Conservation (phyloP, 2,888 invertebrate species). For the Allacma fusca region DNA sequence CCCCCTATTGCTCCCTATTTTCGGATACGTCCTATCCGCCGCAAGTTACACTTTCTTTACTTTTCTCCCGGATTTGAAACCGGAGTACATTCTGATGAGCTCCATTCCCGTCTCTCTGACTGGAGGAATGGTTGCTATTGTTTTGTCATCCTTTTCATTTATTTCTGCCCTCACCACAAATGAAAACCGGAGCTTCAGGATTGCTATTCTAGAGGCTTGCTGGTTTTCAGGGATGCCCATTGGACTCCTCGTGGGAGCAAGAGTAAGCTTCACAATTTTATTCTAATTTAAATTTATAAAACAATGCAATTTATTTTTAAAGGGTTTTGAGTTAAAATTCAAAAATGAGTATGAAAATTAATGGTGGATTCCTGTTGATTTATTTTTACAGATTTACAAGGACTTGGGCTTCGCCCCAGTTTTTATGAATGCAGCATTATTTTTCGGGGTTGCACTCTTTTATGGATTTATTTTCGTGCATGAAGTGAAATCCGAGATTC, state of each 20-base stretch:
- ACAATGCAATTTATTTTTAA: too few species aligned
- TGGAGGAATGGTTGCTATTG: slow-evolving; percentile 66
- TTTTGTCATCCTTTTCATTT: slow-evolving; percentile 73
- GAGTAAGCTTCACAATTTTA: background rate
- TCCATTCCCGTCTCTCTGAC: slow-evolving; percentile 30
- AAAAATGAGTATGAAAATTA: background rate
- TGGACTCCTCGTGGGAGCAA: slow-evolving; percentile 70
- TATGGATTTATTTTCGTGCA: slow-evolving; percentile 67
- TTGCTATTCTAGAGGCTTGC: slow-evolving; percentile 54
- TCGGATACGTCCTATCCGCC: slow-evolving; percentile 66
- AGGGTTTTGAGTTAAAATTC: background rate
- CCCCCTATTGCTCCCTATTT: slow-evolving; percentile 71
- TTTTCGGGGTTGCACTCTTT: slow-evolving; percentile 66
- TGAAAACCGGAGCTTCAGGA: slow-evolving; percentile 69
- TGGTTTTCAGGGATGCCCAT: slow-evolving; percentile 70
- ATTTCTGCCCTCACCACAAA: slow-evolving; percentile 73
- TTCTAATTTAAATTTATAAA: background rate
- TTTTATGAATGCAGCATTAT: slow-evolving; percentile 66
- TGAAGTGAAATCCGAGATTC: slow-evolving; percentile 46
- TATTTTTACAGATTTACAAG: slow-evolving; percentile 51
- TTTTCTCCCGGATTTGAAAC: slow-evolving; percentile 49
- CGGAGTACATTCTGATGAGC: slow-evolving; percentile 28
- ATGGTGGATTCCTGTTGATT: background rate
- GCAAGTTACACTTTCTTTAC: slow-evolving; percentile 51
- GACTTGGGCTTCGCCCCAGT: slow-evolving; percentile 68